Percentiles rank a stretch among this genome's conserved stretches.
Conservation (phyloP, 35 echinoderm and acorn worm genomes). For the Heliocidaris erythrogramma region DNA sequence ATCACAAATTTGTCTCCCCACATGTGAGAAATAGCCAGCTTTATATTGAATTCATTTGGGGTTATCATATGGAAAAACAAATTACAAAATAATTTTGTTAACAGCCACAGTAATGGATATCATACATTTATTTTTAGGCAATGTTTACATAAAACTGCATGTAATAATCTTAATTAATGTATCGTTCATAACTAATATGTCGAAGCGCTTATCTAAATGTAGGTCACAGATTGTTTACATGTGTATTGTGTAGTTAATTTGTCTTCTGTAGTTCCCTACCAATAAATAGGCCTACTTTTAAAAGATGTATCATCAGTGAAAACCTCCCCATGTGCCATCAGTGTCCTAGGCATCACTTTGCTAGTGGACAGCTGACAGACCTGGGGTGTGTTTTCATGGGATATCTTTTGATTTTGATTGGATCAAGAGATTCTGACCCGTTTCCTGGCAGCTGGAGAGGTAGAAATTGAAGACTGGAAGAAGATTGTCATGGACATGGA, state of each 20-base stretch:
- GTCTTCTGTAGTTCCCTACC: neutral
- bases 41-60: neutral
- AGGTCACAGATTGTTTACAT: too few relatives aligned
- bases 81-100: too few relatives aligned
- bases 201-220: too few relatives aligned
- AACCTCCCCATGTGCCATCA: neutral
- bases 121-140: too few relatives aligned
- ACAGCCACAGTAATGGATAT: too few relatives aligned
- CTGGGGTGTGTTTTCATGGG: neutral
- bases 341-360: neutral
- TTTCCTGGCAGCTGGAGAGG: slow-evolving; percentile 35
- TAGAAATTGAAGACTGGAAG: slow-evolving; percentile 23
- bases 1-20: neutral
- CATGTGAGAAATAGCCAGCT: neutral
- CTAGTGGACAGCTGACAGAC: slow-evolving; percentile 13
- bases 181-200: too few relatives aligned
- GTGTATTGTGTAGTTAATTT: too few relatives aligned
- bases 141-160: too few relatives aligned
- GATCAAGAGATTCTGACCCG: slow-evolving; percentile 30
- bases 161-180: too few relatives aligned
- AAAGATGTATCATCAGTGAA: neutral
- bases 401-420: slow-evolving; percentile 30
- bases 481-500: neutral
- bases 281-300: neutral
- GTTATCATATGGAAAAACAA: too few relatives aligned